Evolutionary conservation across 1,140 invertebrate genomes (phyloP), one percentile per base, ranked within the genome.

Genomic region (Cherax destructor): DNA sequence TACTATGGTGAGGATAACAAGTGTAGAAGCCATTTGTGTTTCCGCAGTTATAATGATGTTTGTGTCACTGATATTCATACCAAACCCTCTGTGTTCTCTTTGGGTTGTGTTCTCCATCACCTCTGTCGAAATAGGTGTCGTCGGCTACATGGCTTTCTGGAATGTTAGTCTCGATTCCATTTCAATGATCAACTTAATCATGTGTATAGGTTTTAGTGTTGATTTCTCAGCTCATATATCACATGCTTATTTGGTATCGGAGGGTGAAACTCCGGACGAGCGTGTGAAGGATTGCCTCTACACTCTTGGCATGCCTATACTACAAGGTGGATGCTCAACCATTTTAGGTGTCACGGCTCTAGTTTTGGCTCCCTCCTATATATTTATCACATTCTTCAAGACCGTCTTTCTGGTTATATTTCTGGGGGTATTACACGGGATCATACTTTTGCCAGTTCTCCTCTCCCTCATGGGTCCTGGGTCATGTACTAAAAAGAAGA

Each of bases 131-230:
- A 94, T 97, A 7, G 98, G 99, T n/a, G 98, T 99, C 0, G 97
- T 99, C 4, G 99, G 99, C 0, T 99, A 99, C 95, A 99, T 99
- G 97, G 97, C 98, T 0, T 95, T 99, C 0, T 99, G 99, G 98
- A 96, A 97, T 92, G 98, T 99, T 0, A 99, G 98, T 94, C 95
- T 99, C 59, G 99, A 99, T 94, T 98, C 98, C 5, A 99, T 99
- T 93, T 99, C 98, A 0, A 99, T 99, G 98, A 99, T 99, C 74
- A 99, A 99, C 94, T 95, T 99, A 3, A 99, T 99, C 79, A 99
- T 99, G 98, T 99, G 98, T 94, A 99, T 99, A 52, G 99, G 99
- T 69, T 99, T 99, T 95, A 99, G 98, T 4, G 98, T 99, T 0
- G 99, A 99, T 94, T 99, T 99, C 94, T 98, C 98, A 0, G 98